A percentile compares a stretch with the other conserved stretches of the same genome.
Conservation (phyloP, 2,113 vertebrate species). For the Alethe castanea region DNA sequence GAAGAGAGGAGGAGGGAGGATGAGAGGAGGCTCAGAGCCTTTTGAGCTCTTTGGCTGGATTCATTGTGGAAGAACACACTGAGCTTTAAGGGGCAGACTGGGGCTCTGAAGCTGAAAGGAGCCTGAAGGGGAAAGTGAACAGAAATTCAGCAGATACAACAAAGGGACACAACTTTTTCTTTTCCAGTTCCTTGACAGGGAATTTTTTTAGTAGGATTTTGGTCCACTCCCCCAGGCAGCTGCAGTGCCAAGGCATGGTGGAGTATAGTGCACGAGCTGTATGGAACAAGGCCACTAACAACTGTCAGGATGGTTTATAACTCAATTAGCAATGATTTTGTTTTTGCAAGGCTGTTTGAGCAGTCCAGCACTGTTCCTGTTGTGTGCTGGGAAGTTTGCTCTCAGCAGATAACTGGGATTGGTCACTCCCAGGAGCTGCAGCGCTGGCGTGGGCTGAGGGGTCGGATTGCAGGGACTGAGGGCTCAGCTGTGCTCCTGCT, state of each 20-base stretch:
- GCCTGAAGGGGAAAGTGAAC: neutral
- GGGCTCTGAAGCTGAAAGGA: neutral
- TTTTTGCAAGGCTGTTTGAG: neutral
- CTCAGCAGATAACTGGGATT: neutral
- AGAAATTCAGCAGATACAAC: neutral
- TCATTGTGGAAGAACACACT: rapidly evolving
- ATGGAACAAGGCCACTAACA: no score
- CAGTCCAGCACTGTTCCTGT: rapidly evolving
- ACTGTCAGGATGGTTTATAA: rapidly evolving
- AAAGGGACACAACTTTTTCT: neutral
- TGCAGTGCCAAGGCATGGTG: neutral
- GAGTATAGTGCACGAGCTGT: rapidly evolving
- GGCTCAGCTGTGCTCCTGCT: neutral
- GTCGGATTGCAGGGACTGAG: neutral
- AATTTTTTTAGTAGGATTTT: neutral
- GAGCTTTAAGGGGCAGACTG: neutral
- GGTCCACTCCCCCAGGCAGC: neutral
- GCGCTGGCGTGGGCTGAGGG: neutral
- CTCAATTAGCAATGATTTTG: neutral
- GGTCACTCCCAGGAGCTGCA: neutral
- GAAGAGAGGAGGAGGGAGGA: neutral
- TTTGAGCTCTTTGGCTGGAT: neutral
- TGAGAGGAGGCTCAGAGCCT: neutral
- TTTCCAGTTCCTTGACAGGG: neutral
- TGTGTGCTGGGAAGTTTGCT: neutral